Evolutionary conservation across 53 echinoderm and acorn worm species (phyloP).

Genomic region (Luidia sarsii): DNA sequence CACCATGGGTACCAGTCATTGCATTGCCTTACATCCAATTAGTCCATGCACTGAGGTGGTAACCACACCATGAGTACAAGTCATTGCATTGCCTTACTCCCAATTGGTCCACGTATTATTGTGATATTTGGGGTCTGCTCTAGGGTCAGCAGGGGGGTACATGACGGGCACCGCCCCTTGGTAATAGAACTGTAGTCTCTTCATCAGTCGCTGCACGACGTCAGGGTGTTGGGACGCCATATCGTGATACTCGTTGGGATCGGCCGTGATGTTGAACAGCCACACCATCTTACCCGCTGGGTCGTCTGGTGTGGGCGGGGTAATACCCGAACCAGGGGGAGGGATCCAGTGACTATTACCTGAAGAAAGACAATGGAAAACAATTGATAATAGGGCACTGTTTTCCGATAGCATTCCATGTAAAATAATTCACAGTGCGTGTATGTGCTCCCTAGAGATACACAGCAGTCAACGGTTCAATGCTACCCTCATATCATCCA

Average conservation of each 20-base stretch:
- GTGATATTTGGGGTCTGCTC: slow-evolving; percentile 71
- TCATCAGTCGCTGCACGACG: slow-evolving; percentile 58
- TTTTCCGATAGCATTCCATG: too few species aligned
- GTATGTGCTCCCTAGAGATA: too few species aligned
- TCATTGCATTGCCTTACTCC: too few species aligned
- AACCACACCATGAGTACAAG: too few species aligned
- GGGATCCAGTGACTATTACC: slow-evolving; percentile 80
- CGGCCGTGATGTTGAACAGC: slow-evolving; percentile 84
- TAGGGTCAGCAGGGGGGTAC: slow-evolving; percentile 67
- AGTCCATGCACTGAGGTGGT: too few species aligned
- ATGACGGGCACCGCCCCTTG: slow-evolving; percentile 65
- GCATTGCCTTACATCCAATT: too few species aligned
- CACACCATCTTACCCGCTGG: slow-evolving; percentile 73
- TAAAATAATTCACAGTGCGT: too few species aligned
- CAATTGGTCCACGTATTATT: slow-evolving; percentile 72
- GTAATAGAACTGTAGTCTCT: slow-evolving; percentile 60
- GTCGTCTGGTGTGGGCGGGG: slow-evolving; percentile 41
- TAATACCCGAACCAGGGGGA: slow-evolving; percentile 71
- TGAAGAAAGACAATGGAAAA: background rate
- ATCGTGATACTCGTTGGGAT: slow-evolving; percentile 81
- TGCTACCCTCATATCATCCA: too few species aligned
- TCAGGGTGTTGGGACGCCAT: slow-evolving; percentile 66
- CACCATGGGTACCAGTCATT: too few species aligned
- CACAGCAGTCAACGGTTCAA: too few species aligned
- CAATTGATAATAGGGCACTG: too few species aligned